A percentile compares a stretch with the other conserved stretches of the same genome.
Conservation (phyloP, 2,113 vertebrate genomes). For the Ovis canadensis region DNA sequence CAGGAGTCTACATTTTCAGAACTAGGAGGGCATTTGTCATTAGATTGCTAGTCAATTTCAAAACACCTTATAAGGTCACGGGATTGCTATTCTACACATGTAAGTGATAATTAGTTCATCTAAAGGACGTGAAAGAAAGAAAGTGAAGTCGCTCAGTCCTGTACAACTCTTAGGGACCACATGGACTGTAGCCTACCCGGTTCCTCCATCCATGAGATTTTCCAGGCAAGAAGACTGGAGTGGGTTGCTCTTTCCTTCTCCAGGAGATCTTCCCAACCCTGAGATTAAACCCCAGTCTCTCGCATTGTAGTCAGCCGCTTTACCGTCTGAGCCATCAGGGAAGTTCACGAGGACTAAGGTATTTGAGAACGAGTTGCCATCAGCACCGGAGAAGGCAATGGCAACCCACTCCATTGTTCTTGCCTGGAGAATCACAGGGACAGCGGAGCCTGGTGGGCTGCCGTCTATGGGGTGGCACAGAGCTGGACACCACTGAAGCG, state of each 20-base stretch:
- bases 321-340: background rate
- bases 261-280: background rate
- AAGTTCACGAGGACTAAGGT: background rate
- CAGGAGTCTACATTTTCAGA: background rate
- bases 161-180: background rate
- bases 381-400: background rate
- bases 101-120: background rate
- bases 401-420: background rate
- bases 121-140: background rate
- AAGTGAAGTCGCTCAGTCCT: background rate
- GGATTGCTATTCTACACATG: background rate
- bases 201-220: background rate
- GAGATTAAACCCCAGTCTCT: background rate
- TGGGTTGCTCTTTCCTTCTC: background rate
- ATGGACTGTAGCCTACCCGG: background rate
- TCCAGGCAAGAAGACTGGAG: background rate
- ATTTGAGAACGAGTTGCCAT: background rate
- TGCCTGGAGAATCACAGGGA: background rate
- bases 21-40: background rate
- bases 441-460: accelerated
- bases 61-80: background rate
- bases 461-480: accelerated
- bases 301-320: accelerated
- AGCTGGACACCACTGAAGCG: background rate
- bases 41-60: background rate